phyloP scores from a whole-genome alignment of 2,797 vertebrate species.

The Pangasius krempfi region DNA sequence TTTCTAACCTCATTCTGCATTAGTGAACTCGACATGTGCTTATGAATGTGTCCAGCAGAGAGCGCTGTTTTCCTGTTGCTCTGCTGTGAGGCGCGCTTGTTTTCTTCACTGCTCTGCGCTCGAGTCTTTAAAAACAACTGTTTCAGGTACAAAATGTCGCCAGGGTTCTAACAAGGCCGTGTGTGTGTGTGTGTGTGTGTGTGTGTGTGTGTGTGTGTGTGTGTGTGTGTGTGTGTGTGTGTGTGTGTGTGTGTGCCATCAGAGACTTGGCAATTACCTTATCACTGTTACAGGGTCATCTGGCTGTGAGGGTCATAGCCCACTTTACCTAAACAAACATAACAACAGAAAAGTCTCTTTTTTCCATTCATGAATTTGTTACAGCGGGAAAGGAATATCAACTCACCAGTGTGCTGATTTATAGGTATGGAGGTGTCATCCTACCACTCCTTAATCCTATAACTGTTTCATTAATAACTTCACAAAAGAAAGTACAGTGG shows the following conservation, averaged over 20 bases:
- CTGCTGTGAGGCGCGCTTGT: constrained; percentile 45
- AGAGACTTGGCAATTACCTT: constrained; percentile 50
- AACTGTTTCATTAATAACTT: background rate
- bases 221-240: constrained; percentile 36
- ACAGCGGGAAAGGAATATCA: background rate
- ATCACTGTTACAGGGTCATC: constrained; percentile 48
- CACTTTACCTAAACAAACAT: background rate
- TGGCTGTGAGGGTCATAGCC: background rate
- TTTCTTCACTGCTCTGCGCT: constrained; percentile 49
- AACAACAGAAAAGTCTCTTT: background rate
- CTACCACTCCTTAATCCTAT: background rate
- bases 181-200: constrained; percentile 37
- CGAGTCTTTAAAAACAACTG: constrained; percentile 54
- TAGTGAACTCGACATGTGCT: background rate
- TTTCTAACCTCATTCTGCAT: background rate
- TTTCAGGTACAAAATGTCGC: constrained; percentile 53
- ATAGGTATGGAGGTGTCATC: background rate
- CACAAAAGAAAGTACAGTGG: background rate
- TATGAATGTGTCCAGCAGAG: constrained; percentile 15
- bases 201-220: constrained; percentile 37
- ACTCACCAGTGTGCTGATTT: background rate
- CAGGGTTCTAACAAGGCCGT: constrained; percentile 46
- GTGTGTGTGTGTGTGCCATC: constrained; percentile 32
- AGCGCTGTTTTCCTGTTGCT: constrained; percentile 35
- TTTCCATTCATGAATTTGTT: background rate